Evolutionary conservation across 2,797 vertebrate genomes (phyloP), one percentile per base, ranked within the genome.

Genomic region (Pelobates cultripes): DNA sequence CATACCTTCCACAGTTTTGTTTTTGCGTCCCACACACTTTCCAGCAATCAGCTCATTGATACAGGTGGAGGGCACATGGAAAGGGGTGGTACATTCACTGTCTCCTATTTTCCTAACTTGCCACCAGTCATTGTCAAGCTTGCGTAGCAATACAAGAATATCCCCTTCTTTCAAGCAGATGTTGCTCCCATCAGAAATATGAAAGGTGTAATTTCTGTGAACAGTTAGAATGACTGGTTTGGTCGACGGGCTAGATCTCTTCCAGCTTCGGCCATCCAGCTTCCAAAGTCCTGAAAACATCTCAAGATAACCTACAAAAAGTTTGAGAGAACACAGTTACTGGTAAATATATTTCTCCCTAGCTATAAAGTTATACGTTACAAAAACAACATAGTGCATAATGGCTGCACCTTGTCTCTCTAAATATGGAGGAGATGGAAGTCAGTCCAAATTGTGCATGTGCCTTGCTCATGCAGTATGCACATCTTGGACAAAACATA

Each of bases 61-160:
- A 7, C 97, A 98, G 0, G 94, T 93, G 43, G 96, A 95, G 0
- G 97, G 97, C 1, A 97, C 94, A 13, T 96, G 97, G 86, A 98
- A 70, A 4, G 96, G 95, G 82, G 91, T 92, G 66, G 92, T 92
- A 85, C 92, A 94, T 53, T 86, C 90, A 77, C 92, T 89, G 3
- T 93, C 92, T 0, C 93, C 92, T 0, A 96, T 91, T 85, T 93
- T 89, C 43, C 94, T 92, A 51, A 95, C 96, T 91, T 97, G 94
- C 97, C 97, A 98, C 96, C 97, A 97, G 89, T 97, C 96, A 3
- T 86, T 77, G 9, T 96, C 98, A 61, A 95, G 93, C 87, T 96
- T 97, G 83, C 89, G 94, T 79, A 98, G 91, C 41, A 97, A 93
- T 81, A 95, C 86, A 78, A 98, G 96, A 4, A 92, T 91, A 43